Conservation (phyloP, 2,888 invertebrate species). For the Chloromyia formosa region DNA sequence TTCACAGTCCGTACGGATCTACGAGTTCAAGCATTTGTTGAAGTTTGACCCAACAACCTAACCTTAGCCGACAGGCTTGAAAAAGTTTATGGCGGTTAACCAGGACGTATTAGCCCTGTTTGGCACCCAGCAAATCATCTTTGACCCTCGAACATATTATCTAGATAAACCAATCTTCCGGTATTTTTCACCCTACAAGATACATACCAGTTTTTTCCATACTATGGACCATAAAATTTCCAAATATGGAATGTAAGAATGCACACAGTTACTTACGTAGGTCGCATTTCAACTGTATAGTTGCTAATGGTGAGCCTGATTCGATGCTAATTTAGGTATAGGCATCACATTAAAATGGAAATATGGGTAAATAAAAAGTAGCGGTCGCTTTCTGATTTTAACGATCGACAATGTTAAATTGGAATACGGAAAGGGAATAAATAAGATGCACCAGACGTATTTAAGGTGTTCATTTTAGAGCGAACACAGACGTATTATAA, state of each 20-base stretch:
- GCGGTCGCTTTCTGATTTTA: neutral
- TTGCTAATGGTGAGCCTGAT: slow-evolving; percentile 10
- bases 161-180: no score
- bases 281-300: neutral
- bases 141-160: no score
- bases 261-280: neutral
- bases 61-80: neutral
- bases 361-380: slow-evolving; percentile 26
- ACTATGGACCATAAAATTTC: neutral
- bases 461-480: no score
- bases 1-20: no score
- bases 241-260: neutral
- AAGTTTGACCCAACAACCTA: slow-evolving; percentile 25
- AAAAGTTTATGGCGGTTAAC: neutral
- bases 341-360: slow-evolving; percentile 5
- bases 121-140: no score
- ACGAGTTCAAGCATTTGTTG: no score
- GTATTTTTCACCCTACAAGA: no score
- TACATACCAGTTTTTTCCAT: no score
- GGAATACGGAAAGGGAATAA: neutral
- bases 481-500: no score
- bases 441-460: no score
- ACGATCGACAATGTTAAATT: neutral
- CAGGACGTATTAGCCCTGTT: no score
- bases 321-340: slow-evolving; percentile 24